These are phyloP conservation scores for Tapirus terrestris DNA, from an alignment of 2,113 vertebrate species.

Conservation along the genomic window DNA sequence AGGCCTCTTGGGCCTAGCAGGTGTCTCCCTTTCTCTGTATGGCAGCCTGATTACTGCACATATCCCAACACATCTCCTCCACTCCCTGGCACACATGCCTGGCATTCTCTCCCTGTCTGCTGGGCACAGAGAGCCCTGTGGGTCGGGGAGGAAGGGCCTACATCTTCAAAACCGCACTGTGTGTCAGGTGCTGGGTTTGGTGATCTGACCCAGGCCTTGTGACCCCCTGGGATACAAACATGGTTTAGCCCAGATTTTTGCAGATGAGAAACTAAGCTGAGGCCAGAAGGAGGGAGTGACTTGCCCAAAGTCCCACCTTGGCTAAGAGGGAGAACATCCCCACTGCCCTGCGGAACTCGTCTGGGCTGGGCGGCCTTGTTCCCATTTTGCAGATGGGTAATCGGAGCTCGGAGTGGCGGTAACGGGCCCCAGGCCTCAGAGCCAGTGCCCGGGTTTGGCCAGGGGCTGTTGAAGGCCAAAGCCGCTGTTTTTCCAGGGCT, in stretches of 20 bases:
- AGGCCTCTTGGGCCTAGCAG: neutral
- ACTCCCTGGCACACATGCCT: rapidly evolving
- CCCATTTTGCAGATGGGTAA: neutral
- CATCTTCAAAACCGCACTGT: rapidly evolving
- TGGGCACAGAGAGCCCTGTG: neutral
- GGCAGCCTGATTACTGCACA: neutral
- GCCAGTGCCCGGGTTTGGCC: neutral
- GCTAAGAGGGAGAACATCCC: no score
- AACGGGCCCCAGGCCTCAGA: neutral
- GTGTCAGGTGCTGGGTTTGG: neutral
- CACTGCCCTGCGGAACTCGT: neutral
- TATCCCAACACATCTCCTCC: neutral
- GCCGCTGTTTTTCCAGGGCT: conserved; percentile 37
- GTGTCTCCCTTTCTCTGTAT: rapidly evolving
- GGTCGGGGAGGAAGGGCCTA: rapidly evolving
- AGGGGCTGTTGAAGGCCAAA: neutral
- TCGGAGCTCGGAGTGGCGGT: neutral
- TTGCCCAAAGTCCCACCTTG: rapidly evolving
- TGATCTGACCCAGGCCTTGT: neutral
- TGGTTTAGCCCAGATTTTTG: no score
- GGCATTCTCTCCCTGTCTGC: rapidly evolving
- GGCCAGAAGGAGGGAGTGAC: no score
- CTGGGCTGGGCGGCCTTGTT: neutral
- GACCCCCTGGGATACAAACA: rapidly evolving
- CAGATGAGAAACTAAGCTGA: rapidly evolving